phyloP scores from a whole-genome alignment of 1,140 invertebrate species.

The Alviniconcha marisindica region DNA sequence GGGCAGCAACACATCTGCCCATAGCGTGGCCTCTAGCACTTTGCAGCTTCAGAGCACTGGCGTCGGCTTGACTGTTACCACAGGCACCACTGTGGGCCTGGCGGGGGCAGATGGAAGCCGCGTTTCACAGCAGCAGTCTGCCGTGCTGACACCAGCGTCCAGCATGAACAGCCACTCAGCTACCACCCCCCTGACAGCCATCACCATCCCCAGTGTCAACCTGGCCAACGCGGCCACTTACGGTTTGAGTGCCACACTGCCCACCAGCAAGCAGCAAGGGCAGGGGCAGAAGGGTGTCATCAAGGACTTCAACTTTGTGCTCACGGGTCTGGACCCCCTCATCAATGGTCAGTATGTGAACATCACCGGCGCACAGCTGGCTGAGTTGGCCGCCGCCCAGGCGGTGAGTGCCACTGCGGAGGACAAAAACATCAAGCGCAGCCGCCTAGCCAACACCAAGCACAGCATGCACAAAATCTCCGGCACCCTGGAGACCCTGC shows the following conservation, averaged over 20 bases:
- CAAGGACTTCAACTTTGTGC: slow-evolving; percentile 67
- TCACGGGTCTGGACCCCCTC: slow-evolving; percentile 66
- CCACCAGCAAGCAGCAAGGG: slow-evolving; percentile 47
- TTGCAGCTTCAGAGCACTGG: slow-evolving; percentile 24
- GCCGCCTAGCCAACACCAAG: slow-evolving; percentile 46
- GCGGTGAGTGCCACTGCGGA: slow-evolving; percentile 42
- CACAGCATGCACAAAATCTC: slow-evolving; percentile 45
- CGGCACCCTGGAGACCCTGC: slow-evolving; percentile 29
- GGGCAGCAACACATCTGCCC: slow-evolving; percentile 23
- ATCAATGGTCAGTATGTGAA: slow-evolving; percentile 68
- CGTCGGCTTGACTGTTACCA: background rate
- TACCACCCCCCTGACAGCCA: slow-evolving; percentile 58
- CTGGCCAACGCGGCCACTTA: slow-evolving; percentile 62
- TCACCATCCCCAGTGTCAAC: slow-evolving; percentile 69
- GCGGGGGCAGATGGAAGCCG: background rate
- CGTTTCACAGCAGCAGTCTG: slow-evolving; percentile 14
- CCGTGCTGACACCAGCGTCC: slow-evolving; percentile 30
- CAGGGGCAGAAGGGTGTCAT: slow-evolving; percentile 55
- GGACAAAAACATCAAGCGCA: slow-evolving; percentile 46
- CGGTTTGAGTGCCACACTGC: slow-evolving; percentile 40
- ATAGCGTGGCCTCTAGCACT: background rate
- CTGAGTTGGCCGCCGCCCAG: slow-evolving; percentile 54
- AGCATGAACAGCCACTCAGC: slow-evolving; percentile 51
- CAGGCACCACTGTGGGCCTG: background rate
- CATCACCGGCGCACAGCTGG: slow-evolving; percentile 59